Evolutionary conservation across 1,140 invertebrate species (phyloP).

Genomic region (Platyscapa corneri): DNA sequence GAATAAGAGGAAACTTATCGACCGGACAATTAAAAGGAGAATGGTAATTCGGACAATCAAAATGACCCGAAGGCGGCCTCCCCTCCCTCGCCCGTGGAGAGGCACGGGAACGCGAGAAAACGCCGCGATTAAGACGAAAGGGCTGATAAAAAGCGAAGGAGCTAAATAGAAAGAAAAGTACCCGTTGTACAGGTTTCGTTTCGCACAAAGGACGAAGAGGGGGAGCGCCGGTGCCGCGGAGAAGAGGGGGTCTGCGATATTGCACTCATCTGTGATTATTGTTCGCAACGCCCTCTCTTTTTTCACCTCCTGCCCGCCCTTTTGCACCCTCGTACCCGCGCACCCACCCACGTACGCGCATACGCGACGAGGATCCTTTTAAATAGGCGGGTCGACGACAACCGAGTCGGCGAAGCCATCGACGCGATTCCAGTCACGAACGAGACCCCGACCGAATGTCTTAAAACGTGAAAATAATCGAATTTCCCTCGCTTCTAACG

Average conservation of each 20-base stretch:
- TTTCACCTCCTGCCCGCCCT: not conserved
- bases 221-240: not conserved
- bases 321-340: not conserved
- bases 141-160: conserved; percentile 12
- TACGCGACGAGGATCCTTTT: not conserved
- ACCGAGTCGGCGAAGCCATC: not conserved
- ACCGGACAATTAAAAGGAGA: too few species aligned
- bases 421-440: conserved; percentile 39
- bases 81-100: too few species aligned
- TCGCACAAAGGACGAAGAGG: conserved; percentile 12
- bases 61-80: too few species aligned
- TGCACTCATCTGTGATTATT: conserved; percentile 64
- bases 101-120: too few species aligned
- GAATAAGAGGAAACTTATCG: too few species aligned
- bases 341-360: too few species aligned
- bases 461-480: conserved; percentile 48
- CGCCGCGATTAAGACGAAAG: conserved; percentile 35
- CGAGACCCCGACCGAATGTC: conserved; percentile 29
- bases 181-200: not conserved
- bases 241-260: conserved; percentile 40
- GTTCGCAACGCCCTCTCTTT: conserved; percentile 46
- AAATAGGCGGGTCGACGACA: not conserved
- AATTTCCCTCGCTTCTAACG: not conserved
- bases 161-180: conserved; percentile 16
- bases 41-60: too few species aligned